These are phyloP conservation scores for Tenthredo notha DNA, from an alignment of 2,888 invertebrate species.

Conservation along the genomic window DNA sequence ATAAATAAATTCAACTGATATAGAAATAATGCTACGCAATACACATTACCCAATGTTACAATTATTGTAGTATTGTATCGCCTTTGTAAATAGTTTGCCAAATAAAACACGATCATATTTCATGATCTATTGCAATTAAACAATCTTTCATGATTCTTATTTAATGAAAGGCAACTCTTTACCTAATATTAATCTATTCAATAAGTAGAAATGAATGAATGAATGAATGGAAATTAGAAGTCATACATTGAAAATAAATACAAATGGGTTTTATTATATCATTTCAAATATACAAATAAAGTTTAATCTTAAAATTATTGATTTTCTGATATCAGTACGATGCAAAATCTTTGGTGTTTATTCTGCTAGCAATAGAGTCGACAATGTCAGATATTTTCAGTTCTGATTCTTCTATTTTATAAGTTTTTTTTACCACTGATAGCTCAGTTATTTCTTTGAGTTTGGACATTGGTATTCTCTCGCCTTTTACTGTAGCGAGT, in stretches of 20 bases:
- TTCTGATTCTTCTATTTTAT: conserved; percentile 82
- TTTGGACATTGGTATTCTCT: conserved; percentile 78
- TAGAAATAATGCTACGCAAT: conserved; percentile 6
- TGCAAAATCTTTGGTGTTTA: conserved; percentile 84
- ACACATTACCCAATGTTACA: conserved; percentile 47
- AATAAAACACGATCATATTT: conserved; percentile 61
- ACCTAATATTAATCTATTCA: not conserved
- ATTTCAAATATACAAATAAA: conserved; percentile 10
- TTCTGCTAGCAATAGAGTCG: conserved; percentile 84
- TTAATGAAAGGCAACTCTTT: not conserved
- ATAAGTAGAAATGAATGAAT: not conserved
- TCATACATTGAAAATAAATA: not conserved
- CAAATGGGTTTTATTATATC: conserved; percentile 8
- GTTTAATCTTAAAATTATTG: not conserved
- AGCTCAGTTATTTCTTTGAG: conserved; percentile 79
- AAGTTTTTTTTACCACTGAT: conserved; percentile 80
- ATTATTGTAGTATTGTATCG: conserved; percentile 59
- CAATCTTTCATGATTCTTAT: not conserved
- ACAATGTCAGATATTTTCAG: conserved; percentile 77
- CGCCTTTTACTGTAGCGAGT: conserved; percentile 80
- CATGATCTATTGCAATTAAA: conserved; percentile 36
- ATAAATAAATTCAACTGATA: not conserved
- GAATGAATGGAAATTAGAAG: not conserved
- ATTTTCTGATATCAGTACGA: conserved; percentile 60
- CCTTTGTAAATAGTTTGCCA: conserved; percentile 71